phyloP scores from a whole-genome alignment of 1,140 invertebrate genomes.

The Hylaeus volcanicus region DNA sequence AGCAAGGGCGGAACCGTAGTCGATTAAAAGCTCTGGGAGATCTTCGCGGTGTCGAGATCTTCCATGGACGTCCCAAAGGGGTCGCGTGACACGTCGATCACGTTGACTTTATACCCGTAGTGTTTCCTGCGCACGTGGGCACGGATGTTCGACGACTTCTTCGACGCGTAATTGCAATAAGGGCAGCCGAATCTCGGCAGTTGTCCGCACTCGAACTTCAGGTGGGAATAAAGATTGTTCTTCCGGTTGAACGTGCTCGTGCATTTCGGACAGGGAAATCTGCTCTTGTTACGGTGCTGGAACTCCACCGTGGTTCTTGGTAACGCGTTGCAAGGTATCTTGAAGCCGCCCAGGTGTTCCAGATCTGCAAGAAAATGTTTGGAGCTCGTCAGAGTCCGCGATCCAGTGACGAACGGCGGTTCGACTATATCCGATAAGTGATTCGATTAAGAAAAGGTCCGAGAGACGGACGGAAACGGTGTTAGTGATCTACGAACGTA shows the following conservation, averaged over 20 bases:
- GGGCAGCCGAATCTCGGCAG: slow-evolving; percentile 83
- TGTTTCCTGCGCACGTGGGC: slow-evolving; percentile 75
- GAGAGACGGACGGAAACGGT: not conserved
- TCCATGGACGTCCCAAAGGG: not conserved
- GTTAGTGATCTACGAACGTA: not conserved
- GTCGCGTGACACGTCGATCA: slow-evolving; percentile 40
- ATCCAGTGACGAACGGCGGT: not conserved
- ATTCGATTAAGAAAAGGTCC: not conserved
- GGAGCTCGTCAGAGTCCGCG: slow-evolving; percentile 33
- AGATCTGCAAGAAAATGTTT: slow-evolving; percentile 65
- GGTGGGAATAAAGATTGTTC: slow-evolving; percentile 83
- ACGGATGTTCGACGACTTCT: slow-evolving; percentile 79
- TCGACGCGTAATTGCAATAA: slow-evolving; percentile 79
- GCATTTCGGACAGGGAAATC: slow-evolving; percentile 85
- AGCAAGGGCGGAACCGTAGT: not conserved
- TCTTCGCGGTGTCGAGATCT: not conserved
- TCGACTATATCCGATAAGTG: not conserved
- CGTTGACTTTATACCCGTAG: slow-evolving; percentile 46
- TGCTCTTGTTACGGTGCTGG: slow-evolving; percentile 12
- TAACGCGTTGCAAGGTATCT: slow-evolving; percentile 26
- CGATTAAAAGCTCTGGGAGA: not conserved
- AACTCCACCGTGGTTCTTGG: not conserved
- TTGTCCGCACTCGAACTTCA: slow-evolving; percentile 83
- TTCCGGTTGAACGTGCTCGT: slow-evolving; percentile 82
- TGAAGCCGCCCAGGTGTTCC: slow-evolving; percentile 44